phyloP scores from a whole-genome alignment of 2,113 vertebrate species.

The Verasper variegatus region DNA sequence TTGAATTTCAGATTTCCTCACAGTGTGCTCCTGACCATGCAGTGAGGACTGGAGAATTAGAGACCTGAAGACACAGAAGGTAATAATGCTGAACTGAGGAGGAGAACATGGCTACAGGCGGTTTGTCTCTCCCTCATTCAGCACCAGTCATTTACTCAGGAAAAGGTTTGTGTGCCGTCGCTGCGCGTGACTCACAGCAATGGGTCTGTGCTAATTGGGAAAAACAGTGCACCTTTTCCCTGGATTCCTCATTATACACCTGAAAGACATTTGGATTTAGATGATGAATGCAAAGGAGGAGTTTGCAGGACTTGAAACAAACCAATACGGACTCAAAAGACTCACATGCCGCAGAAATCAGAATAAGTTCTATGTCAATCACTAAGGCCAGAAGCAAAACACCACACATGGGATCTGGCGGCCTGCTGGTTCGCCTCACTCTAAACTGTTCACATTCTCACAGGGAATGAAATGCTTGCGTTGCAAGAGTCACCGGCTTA shows the following conservation, averaged over 20 bases:
- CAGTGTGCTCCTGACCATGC: slow-evolving; percentile 15
- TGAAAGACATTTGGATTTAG: slow-evolving; percentile 21
- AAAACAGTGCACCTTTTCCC: slow-evolving; percentile 15
- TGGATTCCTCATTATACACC: slow-evolving; percentile 40
- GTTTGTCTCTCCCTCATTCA: slow-evolving; percentile 15
- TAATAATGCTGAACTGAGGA: slow-evolving; percentile 21
- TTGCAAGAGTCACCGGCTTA: slow-evolving; percentile 46
- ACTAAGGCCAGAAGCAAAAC: slow-evolving; percentile 24
- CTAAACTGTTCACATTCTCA: slow-evolving; percentile 58
- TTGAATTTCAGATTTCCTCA: slow-evolving; percentile 46
- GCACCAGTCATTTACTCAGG: slow-evolving; percentile 11
- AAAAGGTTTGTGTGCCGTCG: background rate
- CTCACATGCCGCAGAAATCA: background rate
- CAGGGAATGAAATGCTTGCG: slow-evolving; percentile 48
- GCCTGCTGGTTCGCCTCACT: slow-evolving; percentile 11
- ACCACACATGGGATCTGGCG: slow-evolving; percentile 24
- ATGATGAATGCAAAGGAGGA: slow-evolving; percentile 18
- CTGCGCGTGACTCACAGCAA: background rate
- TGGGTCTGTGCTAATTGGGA: slow-evolving; percentile 8
- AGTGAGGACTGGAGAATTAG: slow-evolving; percentile 4
- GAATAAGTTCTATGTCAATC: slow-evolving; percentile 5
- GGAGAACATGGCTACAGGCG: slow-evolving; percentile 13
- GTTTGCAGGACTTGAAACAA: background rate
- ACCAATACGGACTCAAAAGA: background rate
- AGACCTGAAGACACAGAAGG: slow-evolving; percentile 37